These are phyloP conservation scores for Geotrupes spiniger DNA, from an alignment of 2,888 invertebrate species.

Conservation along the genomic window DNA sequence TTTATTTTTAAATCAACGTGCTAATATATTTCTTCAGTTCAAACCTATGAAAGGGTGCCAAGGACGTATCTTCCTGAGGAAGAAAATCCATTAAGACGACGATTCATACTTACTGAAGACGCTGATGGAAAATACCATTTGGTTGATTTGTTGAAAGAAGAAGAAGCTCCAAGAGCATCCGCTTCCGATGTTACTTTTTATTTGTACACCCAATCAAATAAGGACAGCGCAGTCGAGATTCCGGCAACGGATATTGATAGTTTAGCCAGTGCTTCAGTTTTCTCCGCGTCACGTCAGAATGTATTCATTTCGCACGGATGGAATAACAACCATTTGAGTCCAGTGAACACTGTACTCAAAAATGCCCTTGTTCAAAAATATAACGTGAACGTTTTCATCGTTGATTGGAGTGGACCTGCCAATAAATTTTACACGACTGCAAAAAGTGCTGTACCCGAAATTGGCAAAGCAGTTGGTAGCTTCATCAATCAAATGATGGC, in stretches of 20 bases:
- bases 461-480: constrained; percentile 34
- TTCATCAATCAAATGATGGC: constrained; percentile 33
- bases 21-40: neutral
- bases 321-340: constrained; percentile 34
- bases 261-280: neutral
- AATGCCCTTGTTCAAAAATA: constrained; percentile 29
- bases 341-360: constrained; percentile 30
- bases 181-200: constrained; percentile 9
- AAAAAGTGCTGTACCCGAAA: constrained; percentile 26
- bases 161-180: constrained; percentile 8
- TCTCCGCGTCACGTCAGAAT: constrained; percentile 23
- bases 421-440: constrained; percentile 30
- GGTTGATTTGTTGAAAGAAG: constrained; percentile 8
- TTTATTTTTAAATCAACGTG: neutral
- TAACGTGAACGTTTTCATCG: constrained; percentile 42
- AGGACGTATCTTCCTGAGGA: constrained; percentile 16
- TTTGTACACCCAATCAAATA: constrained; percentile 3
- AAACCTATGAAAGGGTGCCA: neutral
- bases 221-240: constrained; percentile 1
- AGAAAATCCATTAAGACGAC: constrained; percentile 14
- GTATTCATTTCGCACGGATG: constrained; percentile 43
- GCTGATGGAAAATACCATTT: constrained; percentile 9
- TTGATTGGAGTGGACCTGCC: constrained; percentile 39
- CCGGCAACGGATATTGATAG: neutral
- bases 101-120: constrained; percentile 9